These are phyloP conservation scores for Apodemus speciosus DNA, from an alignment of 2,113 vertebrate species.

Conservation along the genomic window DNA sequence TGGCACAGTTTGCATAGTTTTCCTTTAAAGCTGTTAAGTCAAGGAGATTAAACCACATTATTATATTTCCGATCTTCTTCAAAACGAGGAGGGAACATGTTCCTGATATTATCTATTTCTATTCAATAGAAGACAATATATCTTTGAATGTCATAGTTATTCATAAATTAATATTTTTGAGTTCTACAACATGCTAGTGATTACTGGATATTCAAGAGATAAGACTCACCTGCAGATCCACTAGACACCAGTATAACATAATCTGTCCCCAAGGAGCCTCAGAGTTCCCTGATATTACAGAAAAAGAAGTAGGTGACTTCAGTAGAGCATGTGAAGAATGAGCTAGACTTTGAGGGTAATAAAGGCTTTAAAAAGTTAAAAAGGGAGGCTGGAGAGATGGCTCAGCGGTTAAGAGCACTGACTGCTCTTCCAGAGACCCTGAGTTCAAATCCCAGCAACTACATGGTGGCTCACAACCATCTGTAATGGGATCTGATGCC, in stretches of 20 bases:
- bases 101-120: neutral
- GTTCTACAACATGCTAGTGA: neutral
- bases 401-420: too few relatives aligned
- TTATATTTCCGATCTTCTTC: neutral
- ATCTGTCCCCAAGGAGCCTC: neutral
- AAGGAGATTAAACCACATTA: neutral
- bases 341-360: neutral
- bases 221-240: neutral
- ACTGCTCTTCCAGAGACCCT: too few relatives aligned
- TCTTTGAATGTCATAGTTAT: neutral
- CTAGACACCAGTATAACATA: neutral
- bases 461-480: too few relatives aligned
- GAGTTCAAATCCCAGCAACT: too few relatives aligned
- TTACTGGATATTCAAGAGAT: neutral
- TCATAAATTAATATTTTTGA: neutral
- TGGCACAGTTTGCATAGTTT: neutral
- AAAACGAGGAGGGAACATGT: neutral
- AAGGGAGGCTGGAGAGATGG: neutral
- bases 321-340: neutral
- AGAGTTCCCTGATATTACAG: neutral
- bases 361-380: conserved; percentile 19
- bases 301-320: neutral
- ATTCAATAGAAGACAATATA: neutral
- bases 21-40: neutral
- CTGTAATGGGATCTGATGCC: too few relatives aligned